These are phyloP conservation scores for Schizotus pectinicornis DNA, from an alignment of 2,888 invertebrate species.

Conservation along the genomic window DNA sequence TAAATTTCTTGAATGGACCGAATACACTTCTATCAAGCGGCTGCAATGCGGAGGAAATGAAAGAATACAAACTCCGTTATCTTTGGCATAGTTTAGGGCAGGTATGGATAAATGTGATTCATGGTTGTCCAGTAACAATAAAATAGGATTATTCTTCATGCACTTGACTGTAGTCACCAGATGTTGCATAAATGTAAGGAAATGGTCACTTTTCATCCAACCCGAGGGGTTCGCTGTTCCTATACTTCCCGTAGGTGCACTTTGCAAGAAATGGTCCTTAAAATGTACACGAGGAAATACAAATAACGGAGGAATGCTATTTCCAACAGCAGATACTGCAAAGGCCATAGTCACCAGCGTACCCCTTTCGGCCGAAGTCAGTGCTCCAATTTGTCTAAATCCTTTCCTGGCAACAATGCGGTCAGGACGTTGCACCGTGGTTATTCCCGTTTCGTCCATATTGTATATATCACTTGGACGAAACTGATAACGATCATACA, in stretches of 20 bases:
- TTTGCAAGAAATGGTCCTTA: too few relatives aligned
- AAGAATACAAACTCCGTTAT: conserved; percentile 7
- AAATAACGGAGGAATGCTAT: conserved; percentile 43
- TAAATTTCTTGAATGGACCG: too few relatives aligned
- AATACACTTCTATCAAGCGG: neutral
- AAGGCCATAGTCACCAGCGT: conserved; percentile 39
- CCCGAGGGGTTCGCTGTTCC: conserved; percentile 32
- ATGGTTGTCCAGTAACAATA: conserved; percentile 4
- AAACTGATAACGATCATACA: neutral
- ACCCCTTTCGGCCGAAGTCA: conserved; percentile 44
- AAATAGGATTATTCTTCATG: neutral
- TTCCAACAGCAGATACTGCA: conserved; percentile 39
- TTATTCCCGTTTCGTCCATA: conserved; percentile 22
- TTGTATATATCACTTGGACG: neutral
- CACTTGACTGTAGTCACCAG: conserved; percentile 17
- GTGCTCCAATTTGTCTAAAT: conserved; percentile 42
- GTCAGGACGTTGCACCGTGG: conserved; percentile 44
- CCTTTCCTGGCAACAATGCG: conserved; percentile 44
- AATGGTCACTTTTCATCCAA: conserved; percentile 33
- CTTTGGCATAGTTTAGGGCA: neutral
- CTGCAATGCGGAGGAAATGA: conserved; percentile 26
- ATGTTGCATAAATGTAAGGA: conserved; percentile 6
- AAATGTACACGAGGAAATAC: too few relatives aligned
- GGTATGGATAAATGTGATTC: neutral
- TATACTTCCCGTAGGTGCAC: conserved; percentile 23